A percentile compares a stretch with the other conserved stretches of the same genome.
These are phyloP conservation scores for Meriones unguiculatus DNA, from an alignment of 2,113 vertebrate genomes.

Conservation along the genomic window DNA sequence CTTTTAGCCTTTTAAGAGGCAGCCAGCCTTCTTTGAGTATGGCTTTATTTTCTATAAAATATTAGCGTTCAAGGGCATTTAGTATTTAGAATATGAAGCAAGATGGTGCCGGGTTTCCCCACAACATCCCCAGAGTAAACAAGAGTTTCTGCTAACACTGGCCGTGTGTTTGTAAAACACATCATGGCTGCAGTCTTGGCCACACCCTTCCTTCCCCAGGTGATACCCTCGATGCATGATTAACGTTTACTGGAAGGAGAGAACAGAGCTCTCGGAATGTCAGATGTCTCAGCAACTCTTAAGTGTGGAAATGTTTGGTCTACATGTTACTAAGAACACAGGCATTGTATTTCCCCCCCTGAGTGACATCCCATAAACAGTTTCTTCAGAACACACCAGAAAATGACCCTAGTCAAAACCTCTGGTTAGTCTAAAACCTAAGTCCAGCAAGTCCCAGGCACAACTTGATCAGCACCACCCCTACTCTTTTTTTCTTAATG, in stretches of 20 bases:
- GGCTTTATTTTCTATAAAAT: conserved; percentile 81
- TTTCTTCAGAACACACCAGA: neutral
- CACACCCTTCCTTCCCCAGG: neutral
- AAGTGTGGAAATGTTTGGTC: neutral
- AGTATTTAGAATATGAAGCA: conserved; percentile 79
- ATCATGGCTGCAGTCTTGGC: conserved; percentile 59
- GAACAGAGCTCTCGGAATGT: neutral
- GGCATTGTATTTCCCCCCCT: neutral
- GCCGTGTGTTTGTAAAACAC: conserved; percentile 65
- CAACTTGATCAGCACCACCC: no score
- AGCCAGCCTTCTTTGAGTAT: conserved; percentile 81
- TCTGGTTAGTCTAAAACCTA: neutral
- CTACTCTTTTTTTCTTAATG: neutral
- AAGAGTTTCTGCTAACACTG: conserved; percentile 65
- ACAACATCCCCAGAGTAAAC: conserved; percentile 53
- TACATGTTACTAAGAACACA: neutral
- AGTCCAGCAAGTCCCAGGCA: neutral
- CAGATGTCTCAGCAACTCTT: neutral
- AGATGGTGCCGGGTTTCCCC: conserved; percentile 61
- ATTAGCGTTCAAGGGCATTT: conserved; percentile 75
- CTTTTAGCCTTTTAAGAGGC: conserved; percentile 77
- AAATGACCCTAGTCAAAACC: neutral
- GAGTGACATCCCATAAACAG: neutral
- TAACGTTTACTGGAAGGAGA: neutral
- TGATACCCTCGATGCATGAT: neutral